Conservation (phyloP, 1,140 invertebrate genomes). For the fruit fly (Drosophila melanogaster) region DNA sequence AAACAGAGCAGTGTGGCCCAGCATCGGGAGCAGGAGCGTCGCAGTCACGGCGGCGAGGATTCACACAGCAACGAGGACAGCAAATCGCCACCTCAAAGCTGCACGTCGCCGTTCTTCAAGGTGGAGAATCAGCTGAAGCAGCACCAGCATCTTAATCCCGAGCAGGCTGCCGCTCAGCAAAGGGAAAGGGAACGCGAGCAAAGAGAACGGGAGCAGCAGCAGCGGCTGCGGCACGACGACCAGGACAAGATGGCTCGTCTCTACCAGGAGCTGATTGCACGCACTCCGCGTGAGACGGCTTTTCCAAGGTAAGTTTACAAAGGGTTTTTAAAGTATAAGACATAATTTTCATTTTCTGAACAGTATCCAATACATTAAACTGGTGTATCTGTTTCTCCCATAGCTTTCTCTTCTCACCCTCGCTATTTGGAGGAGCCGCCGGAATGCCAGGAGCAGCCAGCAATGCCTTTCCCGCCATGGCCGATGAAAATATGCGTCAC, state of each 20-base stretch:
- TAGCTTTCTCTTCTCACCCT: slow-evolving; percentile 90
- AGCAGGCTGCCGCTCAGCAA: slow-evolving; percentile 86
- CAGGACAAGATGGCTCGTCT: slow-evolving; percentile 98
- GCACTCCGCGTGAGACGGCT: slow-evolving; percentile 88
- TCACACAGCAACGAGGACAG: slow-evolving; percentile 91
- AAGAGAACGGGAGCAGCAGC: slow-evolving; percentile 85
- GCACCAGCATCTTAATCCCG: slow-evolving; percentile 40
- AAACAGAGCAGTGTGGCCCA: slow-evolving; percentile 83
- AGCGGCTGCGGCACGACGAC: slow-evolving; percentile 95
- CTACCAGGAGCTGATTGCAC: slow-evolving; percentile 96
- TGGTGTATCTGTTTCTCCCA: neutral
- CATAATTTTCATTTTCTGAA: neutral
- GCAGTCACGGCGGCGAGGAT: slow-evolving; percentile 83
- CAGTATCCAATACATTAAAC: too few relatives aligned
- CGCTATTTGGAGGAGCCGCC: slow-evolving; percentile 89
- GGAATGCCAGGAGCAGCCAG: slow-evolving; percentile 86
- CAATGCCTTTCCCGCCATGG: slow-evolving; percentile 85
- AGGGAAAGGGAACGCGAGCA: slow-evolving; percentile 87
- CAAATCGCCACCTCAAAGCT: slow-evolving; percentile 91
- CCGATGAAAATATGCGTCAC: slow-evolving; percentile 93
- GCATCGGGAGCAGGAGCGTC: slow-evolving; percentile 53
- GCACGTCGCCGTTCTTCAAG: slow-evolving; percentile 90
- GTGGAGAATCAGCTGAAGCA: slow-evolving; percentile 81
- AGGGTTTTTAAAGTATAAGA: neutral
- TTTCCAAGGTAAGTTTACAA: slow-evolving; percentile 88